Evolutionary conservation across 2,888 invertebrate species (phyloP).

Genomic region (Prenolepis imparis): DNA sequence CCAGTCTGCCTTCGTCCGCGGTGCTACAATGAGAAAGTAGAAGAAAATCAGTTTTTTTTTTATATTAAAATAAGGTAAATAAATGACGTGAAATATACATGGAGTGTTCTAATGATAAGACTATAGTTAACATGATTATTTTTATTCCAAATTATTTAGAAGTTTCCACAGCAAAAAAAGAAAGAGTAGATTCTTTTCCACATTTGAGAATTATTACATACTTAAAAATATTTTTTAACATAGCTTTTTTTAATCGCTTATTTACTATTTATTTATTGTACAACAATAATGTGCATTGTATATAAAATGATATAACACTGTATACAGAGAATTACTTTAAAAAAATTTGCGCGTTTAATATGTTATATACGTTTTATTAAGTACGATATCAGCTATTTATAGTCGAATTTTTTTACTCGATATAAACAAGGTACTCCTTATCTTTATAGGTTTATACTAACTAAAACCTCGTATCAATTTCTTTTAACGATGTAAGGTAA

Average conservation of each 20-base stretch:
- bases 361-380: neutral
- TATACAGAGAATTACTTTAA: neutral
- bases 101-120: neutral
- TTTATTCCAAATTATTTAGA: neutral
- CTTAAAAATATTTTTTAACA: neutral
- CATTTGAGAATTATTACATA: neutral
- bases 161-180: neutral
- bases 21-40: slow-evolving; percentile 87
- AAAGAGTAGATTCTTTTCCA: neutral
- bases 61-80: neutral
- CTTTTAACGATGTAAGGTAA: neutral
- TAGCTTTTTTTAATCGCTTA: slow-evolving; percentile 1
- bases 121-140: neutral
- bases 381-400: slow-evolving; percentile 5
- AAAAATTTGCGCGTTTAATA: neutral
- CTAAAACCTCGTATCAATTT: neutral
- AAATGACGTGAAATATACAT: neutral
- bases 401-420: slow-evolving; percentile 8
- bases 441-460: neutral
- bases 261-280: slow-evolving; percentile 14
- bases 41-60: neutral
- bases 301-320: neutral
- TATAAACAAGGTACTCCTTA: neutral
- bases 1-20: slow-evolving; percentile 90
- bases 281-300: neutral